Evolutionary conservation across 2,888 invertebrate species (phyloP).

Genomic region (Melanophora roralis): DNA sequence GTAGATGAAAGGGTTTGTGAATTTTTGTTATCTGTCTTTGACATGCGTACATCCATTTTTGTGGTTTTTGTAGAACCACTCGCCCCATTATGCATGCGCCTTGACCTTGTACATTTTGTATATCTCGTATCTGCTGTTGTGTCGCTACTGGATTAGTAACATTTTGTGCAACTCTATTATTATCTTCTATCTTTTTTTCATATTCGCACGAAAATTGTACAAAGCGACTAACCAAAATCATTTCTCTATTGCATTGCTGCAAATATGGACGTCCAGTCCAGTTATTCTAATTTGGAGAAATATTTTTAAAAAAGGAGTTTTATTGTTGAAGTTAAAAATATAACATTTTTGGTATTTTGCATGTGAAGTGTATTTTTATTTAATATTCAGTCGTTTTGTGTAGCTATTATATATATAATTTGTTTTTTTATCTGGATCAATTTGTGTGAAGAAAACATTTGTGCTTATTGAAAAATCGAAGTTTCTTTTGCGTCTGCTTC

Average conservation of each 20-base stretch:
- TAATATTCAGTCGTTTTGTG: neutral
- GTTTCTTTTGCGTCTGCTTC: conserved; percentile 49
- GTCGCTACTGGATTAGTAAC: neutral
- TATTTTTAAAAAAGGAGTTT: conserved; percentile 21
- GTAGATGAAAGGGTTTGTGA: no score
- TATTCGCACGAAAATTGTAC: neutral
- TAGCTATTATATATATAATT: conserved; percentile 27
- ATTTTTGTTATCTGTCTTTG: no score
- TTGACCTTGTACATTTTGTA: no score
- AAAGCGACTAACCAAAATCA: conserved; percentile 21
- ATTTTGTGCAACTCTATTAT: no score
- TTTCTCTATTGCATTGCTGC: conserved; percentile 42
- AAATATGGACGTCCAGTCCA: conserved; percentile 59
- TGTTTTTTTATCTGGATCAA: neutral
- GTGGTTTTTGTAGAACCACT: no score
- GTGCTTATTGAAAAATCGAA: conserved; percentile 62
- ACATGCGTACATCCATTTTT: no score
- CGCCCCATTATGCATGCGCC: no score
- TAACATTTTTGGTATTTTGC: neutral
- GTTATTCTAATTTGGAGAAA: conserved; percentile 39
- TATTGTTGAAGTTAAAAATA: conserved; percentile 2
- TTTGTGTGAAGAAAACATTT: conserved; percentile 2
- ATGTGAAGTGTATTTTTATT: neutral
- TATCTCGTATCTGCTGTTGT: no score
- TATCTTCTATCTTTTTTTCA: no score